phyloP scores from a whole-genome alignment of 2,888 invertebrate genomes.

The Tholera decimalis region DNA sequence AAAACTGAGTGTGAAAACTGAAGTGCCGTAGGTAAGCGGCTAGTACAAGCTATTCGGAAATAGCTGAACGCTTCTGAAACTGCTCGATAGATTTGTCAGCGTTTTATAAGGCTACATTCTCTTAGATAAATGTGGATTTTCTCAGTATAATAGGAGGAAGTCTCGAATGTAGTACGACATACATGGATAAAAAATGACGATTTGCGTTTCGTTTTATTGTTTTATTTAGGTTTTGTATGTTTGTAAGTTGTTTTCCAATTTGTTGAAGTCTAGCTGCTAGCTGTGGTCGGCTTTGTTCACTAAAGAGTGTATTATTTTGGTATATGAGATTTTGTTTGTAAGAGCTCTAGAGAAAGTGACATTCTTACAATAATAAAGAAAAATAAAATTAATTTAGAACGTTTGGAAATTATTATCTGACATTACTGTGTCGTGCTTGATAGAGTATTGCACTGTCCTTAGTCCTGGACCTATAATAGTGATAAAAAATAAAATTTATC shows the following conservation, averaged over 20 bases:
- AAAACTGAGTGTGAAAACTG: slow-evolving; percentile 34
- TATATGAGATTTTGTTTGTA: not conserved
- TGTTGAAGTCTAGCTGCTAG: not conserved
- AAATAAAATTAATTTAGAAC: no score
- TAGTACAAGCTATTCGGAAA: slow-evolving; percentile 35
- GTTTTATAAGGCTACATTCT: slow-evolving; percentile 39
- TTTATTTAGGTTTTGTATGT: slow-evolving; percentile 20
- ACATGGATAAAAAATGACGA: slow-evolving; percentile 2
- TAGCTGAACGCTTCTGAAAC: slow-evolving; percentile 29
- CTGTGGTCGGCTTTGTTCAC: not conserved
- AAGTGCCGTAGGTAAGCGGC: slow-evolving; percentile 22
- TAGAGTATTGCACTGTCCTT: no score
- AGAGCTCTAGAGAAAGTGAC: no score
- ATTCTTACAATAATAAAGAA: no score
- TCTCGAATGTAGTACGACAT: slow-evolving; percentile 3
- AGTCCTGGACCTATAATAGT: no score
- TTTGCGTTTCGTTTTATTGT: slow-evolving; percentile 24
- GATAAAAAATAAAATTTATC: no score
- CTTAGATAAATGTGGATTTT: slow-evolving; percentile 36
- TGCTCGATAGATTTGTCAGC: slow-evolving; percentile 58
- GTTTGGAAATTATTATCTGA: no score
- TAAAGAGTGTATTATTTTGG: not conserved
- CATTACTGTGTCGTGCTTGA: no score
- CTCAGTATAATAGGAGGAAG: slow-evolving; percentile 12
- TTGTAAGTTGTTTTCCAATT: not conserved